phyloP scores from a whole-genome alignment of 2,113 vertebrate species.

The Physeter macrocephalus region DNA sequence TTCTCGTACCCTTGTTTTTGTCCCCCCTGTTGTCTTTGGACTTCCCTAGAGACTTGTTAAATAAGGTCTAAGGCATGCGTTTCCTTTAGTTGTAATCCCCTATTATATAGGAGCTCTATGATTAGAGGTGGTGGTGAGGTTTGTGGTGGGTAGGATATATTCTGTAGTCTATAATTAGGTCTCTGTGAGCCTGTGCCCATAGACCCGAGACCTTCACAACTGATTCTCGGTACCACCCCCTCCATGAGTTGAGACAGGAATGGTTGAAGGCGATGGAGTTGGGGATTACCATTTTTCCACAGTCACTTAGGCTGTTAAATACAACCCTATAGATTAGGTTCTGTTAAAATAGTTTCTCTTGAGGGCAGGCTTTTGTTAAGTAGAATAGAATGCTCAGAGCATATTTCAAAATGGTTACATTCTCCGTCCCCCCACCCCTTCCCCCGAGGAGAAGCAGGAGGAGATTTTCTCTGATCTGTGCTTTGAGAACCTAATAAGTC shows the following conservation, averaged over 20 bases:
- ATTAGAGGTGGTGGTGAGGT: background rate
- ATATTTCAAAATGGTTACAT: background rate
- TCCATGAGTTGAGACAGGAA: background rate
- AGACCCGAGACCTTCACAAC: background rate
- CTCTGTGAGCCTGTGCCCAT: background rate
- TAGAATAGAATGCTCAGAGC: too few species aligned
- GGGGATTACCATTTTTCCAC: background rate
- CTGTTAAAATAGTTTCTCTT: background rate
- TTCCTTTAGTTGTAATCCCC: background rate
- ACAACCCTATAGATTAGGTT: background rate
- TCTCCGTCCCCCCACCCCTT: background rate
- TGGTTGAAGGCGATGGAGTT: background rate
- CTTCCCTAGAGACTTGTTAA: background rate
- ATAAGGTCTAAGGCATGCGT: background rate
- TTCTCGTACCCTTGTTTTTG: too few species aligned
- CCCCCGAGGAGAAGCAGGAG: background rate
- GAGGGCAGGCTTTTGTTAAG: too few species aligned
- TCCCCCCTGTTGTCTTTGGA: too few species aligned
- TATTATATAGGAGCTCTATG: background rate
- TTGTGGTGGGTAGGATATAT: background rate
- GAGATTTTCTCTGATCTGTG: background rate
- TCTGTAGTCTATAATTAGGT: background rate
- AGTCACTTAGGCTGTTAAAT: background rate
- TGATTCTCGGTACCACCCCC: too few species aligned
- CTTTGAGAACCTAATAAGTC: background rate